Conservation (phyloP, 2,888 invertebrate species). For the Trachelus iudaicus region DNA sequence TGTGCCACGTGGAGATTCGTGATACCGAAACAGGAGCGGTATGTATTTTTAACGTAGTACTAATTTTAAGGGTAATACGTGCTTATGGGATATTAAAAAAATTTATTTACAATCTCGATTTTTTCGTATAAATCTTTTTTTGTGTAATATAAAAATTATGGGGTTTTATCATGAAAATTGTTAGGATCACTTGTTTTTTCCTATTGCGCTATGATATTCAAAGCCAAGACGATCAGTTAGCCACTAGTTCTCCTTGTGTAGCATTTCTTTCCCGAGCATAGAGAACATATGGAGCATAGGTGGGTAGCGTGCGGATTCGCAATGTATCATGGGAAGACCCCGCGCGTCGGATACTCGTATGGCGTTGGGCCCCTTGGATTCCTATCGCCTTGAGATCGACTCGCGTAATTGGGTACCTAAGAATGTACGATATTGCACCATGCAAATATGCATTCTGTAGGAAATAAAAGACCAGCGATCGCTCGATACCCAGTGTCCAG, state of each 20-base stretch:
- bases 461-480: constrained; percentile 39
- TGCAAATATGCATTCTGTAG: constrained; percentile 59
- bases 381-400: constrained; percentile 59
- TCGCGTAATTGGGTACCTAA: constrained; percentile 65
- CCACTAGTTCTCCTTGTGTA: not conserved
- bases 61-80: too few species aligned
- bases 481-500: not conserved
- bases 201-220: too few species aligned
- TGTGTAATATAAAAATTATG: too few species aligned
- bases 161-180: too few species aligned
- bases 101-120: too few species aligned
- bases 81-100: too few species aligned
- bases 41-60: too few species aligned
- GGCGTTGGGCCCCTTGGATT: constrained; percentile 35
- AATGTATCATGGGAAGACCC: constrained; percentile 55
- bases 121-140: too few species aligned
- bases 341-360: constrained; percentile 39
- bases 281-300: constrained; percentile 38
- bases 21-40: too few species aligned
- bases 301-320: constrained; percentile 51
- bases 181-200: too few species aligned
- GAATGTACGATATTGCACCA: constrained; percentile 65
- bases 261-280: not conserved
- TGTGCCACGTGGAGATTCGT: too few species aligned
- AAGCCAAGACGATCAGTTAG: too few species aligned